Evolutionary conservation across 2,888 invertebrate genomes (phyloP), one percentile per base, ranked within the genome.

Genomic region (Pteria penguin): DNA sequence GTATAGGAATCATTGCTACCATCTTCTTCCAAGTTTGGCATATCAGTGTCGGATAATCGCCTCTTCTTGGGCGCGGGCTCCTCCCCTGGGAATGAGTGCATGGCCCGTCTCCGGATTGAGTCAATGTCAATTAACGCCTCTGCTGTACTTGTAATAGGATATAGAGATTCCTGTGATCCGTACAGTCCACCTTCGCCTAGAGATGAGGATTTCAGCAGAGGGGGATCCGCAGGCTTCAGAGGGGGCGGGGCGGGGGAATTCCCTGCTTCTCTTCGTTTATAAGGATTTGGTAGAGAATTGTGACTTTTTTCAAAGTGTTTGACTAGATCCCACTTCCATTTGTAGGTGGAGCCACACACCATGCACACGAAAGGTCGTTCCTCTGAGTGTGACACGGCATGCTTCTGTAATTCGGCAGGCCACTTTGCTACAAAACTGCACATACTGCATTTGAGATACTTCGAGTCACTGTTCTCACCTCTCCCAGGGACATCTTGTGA

Each of bases 281-380:
- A 91, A 3, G 92, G 92, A 81, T 92, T 92, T 3, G 90, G 88
- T 29, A 90, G 84, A 26, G 84, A 82, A 55, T 82, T 85, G 72
- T 92, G 92, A 67, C 89, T 88, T 74, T 91, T 90, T 67, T 91
- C 90, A 82, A 92, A 92, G 78, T 92, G 92, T 69, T 90, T 89
- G 22, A 90, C 91, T 57, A 92, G 83, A 79, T 91, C 91, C 90
- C 91, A 91, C 73, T 91, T 90, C 91, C 91, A 91, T 70, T 91
- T 90, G 84, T 91, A 92, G 22, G 90, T 89, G 11, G 90, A 88
- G 1, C 90, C 91, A 81, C 92, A 92, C 4, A 91, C 89, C 84
- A 90, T 89, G 76, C 91, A 91, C 18, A 89, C 85, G 74, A 89
- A 90, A 4, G 91, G 91, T 18, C 90, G 79, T 31, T 89, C 88